Conservation (phyloP, 2,113 vertebrate species). For the Cettia cetti region DNA sequence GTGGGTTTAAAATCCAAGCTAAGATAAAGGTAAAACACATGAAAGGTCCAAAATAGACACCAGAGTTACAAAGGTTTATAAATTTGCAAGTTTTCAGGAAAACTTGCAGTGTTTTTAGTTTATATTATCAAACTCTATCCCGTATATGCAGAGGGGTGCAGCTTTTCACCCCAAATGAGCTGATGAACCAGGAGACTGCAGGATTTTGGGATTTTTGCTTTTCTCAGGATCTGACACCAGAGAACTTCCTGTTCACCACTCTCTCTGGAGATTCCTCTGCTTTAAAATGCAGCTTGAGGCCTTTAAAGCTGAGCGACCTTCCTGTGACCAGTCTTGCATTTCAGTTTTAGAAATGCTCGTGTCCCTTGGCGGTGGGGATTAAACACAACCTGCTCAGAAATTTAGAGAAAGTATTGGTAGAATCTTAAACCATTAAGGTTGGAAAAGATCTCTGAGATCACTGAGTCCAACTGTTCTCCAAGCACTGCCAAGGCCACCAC, state of each 20-base stretch:
- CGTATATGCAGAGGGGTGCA: background rate
- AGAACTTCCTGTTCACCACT: background rate
- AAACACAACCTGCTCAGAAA: background rate
- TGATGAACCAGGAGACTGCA: background rate
- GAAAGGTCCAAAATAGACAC: background rate
- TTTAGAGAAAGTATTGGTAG: background rate
- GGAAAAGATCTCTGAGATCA: background rate
- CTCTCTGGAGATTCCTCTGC: background rate
- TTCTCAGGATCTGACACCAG: background rate
- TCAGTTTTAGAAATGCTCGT: background rate
- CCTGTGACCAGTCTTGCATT: background rate
- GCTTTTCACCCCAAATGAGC: background rate
- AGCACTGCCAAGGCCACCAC: background rate
- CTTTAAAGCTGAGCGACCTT: background rate
- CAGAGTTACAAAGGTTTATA: background rate
- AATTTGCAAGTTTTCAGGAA: background rate
- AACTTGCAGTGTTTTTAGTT: rapidly evolving
- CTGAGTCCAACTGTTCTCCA: background rate
- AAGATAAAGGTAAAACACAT: background rate
- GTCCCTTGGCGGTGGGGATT: background rate
- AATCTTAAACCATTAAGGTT: background rate
- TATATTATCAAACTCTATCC: background rate
- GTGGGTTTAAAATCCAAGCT: background rate
- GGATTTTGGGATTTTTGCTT: background rate
- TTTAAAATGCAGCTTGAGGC: background rate